Conservation (phyloP, 1,140 invertebrate genomes). For the Trypoxylus dichotomus region DNA sequence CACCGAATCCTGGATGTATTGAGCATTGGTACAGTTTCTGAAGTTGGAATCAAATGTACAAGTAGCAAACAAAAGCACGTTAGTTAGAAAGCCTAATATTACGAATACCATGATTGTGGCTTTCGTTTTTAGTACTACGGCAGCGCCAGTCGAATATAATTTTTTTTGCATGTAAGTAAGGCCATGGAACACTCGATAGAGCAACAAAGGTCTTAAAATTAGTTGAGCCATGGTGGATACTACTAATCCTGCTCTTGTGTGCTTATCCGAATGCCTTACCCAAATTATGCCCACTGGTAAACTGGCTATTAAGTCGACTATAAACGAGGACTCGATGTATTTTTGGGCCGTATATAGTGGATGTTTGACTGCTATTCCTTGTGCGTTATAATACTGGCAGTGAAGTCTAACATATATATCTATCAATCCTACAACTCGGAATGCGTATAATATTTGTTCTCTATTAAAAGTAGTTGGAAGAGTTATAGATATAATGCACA, state of each 20-base stretch:
- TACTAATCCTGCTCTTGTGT: neutral
- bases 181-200: constrained; percentile 5
- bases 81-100: neutral
- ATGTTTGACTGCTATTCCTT: constrained; percentile 55
- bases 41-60: neutral
- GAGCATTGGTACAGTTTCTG: neutral
- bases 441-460: neutral
- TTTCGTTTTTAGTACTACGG: neutral
- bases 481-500: neutral
- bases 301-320: neutral
- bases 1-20: neutral
- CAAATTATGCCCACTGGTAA: neutral
- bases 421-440: constrained; percentile 47
- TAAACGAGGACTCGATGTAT: constrained; percentile 47
- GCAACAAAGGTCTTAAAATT: neutral
- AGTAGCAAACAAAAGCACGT: neutral
- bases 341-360: constrained; percentile 54
- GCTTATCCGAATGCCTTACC: neutral
- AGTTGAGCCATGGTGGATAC: neutral
- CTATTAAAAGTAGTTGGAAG: neutral
- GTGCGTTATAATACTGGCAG: constrained; percentile 53
- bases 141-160: neutral
- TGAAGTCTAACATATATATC: constrained; percentile 55
- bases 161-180: neutral
- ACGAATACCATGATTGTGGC: neutral